Evolutionary conservation across 2,113 vertebrate species (phyloP).

Genomic region (Gavialis gangeticus): DNA sequence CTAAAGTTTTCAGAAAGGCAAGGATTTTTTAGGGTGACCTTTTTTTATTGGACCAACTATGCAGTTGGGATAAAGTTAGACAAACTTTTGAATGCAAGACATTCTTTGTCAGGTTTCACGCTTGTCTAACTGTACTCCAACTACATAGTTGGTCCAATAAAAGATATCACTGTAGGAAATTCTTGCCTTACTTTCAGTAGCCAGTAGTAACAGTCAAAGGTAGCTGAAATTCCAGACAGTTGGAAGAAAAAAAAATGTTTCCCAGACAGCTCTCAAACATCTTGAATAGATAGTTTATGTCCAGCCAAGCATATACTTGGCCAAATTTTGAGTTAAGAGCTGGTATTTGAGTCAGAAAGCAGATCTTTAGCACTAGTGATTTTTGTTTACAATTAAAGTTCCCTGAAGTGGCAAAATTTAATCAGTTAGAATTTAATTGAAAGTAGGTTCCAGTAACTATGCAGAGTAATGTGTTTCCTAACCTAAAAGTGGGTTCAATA

Average conservation of each 20-base stretch:
- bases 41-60: no score
- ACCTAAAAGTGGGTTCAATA: not conserved
- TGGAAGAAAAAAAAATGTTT: constrained; percentile 6
- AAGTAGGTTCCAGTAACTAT: not conserved
- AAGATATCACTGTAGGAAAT: no score
- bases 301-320: not conserved
- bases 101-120: no score
- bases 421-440: not conserved
- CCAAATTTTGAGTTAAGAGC: not conserved
- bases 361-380: not conserved
- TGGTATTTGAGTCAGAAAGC: not conserved
- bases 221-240: not conserved
- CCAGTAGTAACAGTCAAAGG: not conserved
- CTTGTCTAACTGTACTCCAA: no score
- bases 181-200: not conserved
- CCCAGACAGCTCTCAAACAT: not conserved
- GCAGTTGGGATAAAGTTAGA: no score
- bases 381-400: not conserved
- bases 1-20: no score
- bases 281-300: not conserved
- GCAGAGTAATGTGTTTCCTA: not conserved
- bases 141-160: no score
- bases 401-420: not conserved
- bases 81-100: no score
- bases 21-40: no score